Conservation (phyloP, 2,113 vertebrate species). For the Phaetusa simplex region DNA sequence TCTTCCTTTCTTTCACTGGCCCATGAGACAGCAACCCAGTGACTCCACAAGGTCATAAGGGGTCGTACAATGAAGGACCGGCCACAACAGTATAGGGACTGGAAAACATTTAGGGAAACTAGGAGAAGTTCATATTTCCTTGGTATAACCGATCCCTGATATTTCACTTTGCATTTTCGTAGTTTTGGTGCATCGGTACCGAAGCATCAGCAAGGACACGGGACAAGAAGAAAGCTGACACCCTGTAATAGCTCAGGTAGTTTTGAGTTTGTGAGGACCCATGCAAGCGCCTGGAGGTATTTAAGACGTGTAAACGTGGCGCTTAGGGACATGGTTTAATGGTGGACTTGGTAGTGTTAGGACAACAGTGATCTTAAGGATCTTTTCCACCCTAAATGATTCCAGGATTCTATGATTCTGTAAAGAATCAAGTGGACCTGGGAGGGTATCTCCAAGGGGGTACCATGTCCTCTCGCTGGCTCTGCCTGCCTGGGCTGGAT, state of each 20-base stretch:
- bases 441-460: neutral
- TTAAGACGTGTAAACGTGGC: rapidly evolving
- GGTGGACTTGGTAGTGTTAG: neutral
- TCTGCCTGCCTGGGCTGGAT: neutral
- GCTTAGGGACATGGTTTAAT: neutral
- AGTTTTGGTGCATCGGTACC: neutral
- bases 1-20: neutral
- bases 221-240: neutral
- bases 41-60: neutral
- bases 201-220: neutral
- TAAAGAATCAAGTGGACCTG: neutral
- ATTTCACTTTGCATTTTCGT: neutral
- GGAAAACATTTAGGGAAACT: neutral
- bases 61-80: neutral
- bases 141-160: neutral
- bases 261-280: neutral
- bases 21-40: neutral
- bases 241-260: neutral
- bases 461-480: rapidly evolving
- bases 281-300: neutral
- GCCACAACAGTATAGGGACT: neutral
- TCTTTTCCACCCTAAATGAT: neutral
- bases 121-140: neutral
- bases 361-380: neutral
- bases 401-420: neutral